Percentiles rank a stretch among this genome's conserved stretches.
Conservation (phyloP, 2,113 vertebrate species). For the Haliaeetus leucogaster region DNA sequence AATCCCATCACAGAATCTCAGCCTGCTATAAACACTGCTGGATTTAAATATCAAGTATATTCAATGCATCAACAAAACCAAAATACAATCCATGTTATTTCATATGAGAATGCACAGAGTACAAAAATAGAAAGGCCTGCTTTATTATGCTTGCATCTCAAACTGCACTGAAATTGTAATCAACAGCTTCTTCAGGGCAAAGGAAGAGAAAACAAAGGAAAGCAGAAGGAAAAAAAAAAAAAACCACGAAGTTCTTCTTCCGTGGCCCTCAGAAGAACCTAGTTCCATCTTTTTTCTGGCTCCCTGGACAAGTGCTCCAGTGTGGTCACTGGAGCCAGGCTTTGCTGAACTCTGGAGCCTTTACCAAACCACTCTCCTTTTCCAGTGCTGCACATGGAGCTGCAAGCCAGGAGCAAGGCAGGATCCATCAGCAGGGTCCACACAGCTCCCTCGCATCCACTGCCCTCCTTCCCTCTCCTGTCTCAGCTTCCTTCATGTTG, state of each 20-base stretch:
- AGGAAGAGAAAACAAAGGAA: slow-evolving; percentile 10
- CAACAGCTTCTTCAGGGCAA: slow-evolving; percentile 58
- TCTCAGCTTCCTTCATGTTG: neutral
- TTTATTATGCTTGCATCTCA: slow-evolving; percentile 47
- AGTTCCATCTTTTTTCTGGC: neutral
- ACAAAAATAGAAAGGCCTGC: slow-evolving; percentile 46
- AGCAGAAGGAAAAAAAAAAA: neutral
- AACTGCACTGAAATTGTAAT: slow-evolving; percentile 55
- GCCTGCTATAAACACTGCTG: neutral
- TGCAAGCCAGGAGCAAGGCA: neutral
- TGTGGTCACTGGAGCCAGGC: neutral
- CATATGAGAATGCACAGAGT: slow-evolving; percentile 38
- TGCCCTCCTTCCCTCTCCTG: neutral
- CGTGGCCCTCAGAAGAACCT: neutral
- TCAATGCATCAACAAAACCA: slow-evolving; percentile 17
- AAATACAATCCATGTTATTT: slow-evolving; percentile 54
- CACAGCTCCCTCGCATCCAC: neutral
- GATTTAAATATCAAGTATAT: slow-evolving; percentile 38
- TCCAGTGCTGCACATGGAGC: neutral
- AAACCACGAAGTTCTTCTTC: fast-evolving
- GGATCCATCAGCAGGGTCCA: neutral
- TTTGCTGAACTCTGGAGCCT: neutral
- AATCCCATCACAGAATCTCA: neutral
- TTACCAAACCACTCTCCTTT: neutral
- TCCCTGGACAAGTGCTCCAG: neutral